A percentile compares a stretch with the other conserved stretches of the same genome.
Conservation (phyloP, 2,888 invertebrate genomes). For the Lithophane ornitopus region DNA sequence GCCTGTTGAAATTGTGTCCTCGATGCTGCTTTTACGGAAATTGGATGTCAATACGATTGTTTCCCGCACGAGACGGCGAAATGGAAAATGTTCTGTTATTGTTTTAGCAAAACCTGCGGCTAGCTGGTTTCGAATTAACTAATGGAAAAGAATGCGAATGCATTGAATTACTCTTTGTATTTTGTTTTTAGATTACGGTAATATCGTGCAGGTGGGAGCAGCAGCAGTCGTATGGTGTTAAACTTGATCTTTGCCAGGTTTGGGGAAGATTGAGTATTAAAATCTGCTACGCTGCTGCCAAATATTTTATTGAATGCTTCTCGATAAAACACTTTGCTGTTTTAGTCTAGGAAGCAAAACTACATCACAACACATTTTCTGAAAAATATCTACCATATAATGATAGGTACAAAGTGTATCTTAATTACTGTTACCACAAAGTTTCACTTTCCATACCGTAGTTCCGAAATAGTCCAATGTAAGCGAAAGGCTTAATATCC, state of each 20-base stretch:
- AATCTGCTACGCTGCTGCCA: not conserved
- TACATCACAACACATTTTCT: not conserved
- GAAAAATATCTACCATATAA: not conserved
- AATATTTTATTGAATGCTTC: not conserved
- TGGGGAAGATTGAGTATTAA: not conserved
- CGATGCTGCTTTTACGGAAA: conserved; percentile 49
- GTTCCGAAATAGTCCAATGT: conserved; percentile 38
- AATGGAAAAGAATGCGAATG: not conserved
- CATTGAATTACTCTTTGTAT: not conserved
- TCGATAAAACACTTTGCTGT: not conserved
- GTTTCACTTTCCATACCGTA: conserved; percentile 29
- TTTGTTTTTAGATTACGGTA: not conserved
- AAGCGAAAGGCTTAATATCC: conserved; percentile 59
- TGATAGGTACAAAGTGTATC: conserved; percentile 24
- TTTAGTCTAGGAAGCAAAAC: not conserved
- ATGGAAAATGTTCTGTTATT: conserved; percentile 38
- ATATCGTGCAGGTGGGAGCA: not conserved
- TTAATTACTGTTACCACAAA: conserved; percentile 32
- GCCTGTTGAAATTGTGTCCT: conserved; percentile 62
- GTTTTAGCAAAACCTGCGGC: conserved; percentile 16
- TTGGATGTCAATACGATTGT: conserved; percentile 50
- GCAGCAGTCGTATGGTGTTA: not conserved
- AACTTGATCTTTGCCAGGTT: not conserved
- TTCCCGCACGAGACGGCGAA: conserved; percentile 11
- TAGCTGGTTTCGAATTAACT: conserved; percentile 11